Evolutionary conservation across 2,113 vertebrate species (phyloP).

Genomic region (Oryzias curvinotus): DNA sequence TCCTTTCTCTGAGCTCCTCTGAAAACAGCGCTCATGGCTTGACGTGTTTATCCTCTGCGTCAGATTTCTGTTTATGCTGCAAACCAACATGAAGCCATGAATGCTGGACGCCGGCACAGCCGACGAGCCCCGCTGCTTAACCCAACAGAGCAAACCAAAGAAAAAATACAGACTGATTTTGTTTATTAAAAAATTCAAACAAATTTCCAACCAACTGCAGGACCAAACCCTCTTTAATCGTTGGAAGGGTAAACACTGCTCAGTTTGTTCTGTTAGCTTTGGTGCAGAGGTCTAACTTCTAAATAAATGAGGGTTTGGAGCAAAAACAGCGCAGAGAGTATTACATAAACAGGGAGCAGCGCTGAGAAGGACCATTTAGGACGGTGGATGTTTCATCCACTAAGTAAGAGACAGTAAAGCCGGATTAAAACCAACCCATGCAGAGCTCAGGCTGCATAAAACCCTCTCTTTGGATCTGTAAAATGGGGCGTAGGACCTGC

Average conservation of each 20-base stretch:
- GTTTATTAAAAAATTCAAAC: constrained; percentile 48
- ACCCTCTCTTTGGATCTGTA: no score
- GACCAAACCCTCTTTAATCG: constrained; percentile 17
- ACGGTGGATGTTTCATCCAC: no score
- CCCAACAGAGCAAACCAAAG: constrained; percentile 38
- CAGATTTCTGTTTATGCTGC: constrained; percentile 56
- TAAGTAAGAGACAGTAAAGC: no score
- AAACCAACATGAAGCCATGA: constrained; percentile 38
- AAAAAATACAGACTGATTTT: constrained; percentile 49
- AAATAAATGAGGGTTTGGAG: constrained; percentile 9
- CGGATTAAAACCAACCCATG: no score
- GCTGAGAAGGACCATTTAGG: no score
- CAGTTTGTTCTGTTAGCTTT: constrained; percentile 11
- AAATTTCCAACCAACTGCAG: constrained; percentile 28
- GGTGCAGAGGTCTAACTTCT: constrained; percentile 12
- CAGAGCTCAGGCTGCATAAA: no score
- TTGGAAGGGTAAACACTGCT: constrained; percentile 5
- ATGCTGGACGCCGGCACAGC: constrained; percentile 34
- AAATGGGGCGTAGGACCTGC: no score
- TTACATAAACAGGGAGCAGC: no score
- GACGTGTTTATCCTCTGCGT: constrained; percentile 54
- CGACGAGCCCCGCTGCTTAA: constrained; percentile 36
- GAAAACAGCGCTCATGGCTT: constrained; percentile 30
- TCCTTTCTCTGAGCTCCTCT: background rate
- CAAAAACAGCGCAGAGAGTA: background rate